These are phyloP conservation scores for Prionailurus viverrinus DNA, from an alignment of 2,113 vertebrate species.

Conservation along the genomic window DNA sequence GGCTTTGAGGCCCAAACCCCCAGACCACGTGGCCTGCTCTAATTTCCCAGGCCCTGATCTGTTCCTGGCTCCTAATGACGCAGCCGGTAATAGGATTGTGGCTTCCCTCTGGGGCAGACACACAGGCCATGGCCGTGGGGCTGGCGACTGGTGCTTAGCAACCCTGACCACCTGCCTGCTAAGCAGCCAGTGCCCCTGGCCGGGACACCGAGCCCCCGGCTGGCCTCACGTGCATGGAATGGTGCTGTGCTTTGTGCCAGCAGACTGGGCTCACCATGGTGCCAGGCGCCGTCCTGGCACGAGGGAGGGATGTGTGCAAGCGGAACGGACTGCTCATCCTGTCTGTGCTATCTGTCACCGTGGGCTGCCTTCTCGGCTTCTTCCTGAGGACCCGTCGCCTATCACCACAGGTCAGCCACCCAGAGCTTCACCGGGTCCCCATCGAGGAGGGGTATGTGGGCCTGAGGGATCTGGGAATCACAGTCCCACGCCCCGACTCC, in stretches of 20 bases:
- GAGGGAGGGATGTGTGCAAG: conserved; percentile 95
- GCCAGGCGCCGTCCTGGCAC: conserved; percentile 90
- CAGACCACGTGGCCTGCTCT: conserved; percentile 86
- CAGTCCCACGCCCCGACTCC: background rate
- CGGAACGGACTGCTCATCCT: conserved; percentile 97
- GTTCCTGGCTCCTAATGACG: conserved; percentile 93
- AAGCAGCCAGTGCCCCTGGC: conserved; percentile 87
- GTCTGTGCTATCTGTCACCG: conserved; percentile 96
- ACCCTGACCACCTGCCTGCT: conserved; percentile 57
- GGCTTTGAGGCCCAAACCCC: conserved; percentile 17
- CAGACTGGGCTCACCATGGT: conserved; percentile 88
- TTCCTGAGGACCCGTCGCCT: conserved; percentile 95
- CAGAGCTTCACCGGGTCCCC: fast-evolving
- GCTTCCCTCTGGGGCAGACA: conserved; percentile 95
- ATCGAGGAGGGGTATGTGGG: background rate
- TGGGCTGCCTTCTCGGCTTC: conserved; percentile 98
- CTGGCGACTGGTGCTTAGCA: conserved; percentile 85
- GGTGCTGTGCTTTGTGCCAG: conserved; percentile 79
- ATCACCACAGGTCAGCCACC: conserved; percentile 94
- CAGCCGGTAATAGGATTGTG: conserved; percentile 96
- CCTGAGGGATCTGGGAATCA: background rate
- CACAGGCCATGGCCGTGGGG: conserved; percentile 90
- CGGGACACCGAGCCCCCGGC: conserved; percentile 83
- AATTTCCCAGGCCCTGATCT: conserved; percentile 98
- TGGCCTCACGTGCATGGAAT: conserved; percentile 63